Evolutionary conservation across 1,140 invertebrate species (phyloP).

Genomic region (Tribolium castaneum): DNA sequence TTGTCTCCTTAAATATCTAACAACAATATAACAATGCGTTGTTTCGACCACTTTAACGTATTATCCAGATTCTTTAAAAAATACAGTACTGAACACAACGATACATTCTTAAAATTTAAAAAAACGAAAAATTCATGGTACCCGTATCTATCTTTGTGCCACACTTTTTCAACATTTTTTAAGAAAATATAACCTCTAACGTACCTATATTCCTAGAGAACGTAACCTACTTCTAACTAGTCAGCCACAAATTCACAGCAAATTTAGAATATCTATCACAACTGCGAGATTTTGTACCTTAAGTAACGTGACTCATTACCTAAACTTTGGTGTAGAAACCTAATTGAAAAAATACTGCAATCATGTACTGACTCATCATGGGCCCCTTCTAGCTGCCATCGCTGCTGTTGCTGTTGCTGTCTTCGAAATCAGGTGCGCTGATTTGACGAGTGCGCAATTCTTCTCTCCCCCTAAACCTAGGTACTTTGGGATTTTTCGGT

Average conservation of each 20-base stretch:
- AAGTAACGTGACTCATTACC: too few relatives aligned
- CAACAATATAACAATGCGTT: conserved; percentile 25
- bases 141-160: conserved; percentile 25
- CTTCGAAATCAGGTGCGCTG: conserved; percentile 52
- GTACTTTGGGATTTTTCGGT: conserved; percentile 42
- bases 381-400: conserved; percentile 55
- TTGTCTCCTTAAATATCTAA: conserved; percentile 26
- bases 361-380: conserved; percentile 20
- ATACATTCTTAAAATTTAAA: neutral
- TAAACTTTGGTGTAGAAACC: conserved; percentile 1
- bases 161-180: conserved; percentile 19
- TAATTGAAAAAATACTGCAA: conserved; percentile 13
- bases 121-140: neutral
- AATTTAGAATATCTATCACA: conserved; percentile 33
- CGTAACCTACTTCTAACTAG: conserved; percentile 21
- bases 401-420: conserved; percentile 60
- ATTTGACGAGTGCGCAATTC: neutral
- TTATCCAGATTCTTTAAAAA: conserved; percentile 3
- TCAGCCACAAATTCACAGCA: conserved; percentile 28
- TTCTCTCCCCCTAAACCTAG: conserved; percentile 42
- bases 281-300: conserved; percentile 25
- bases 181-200: conserved; percentile 29
- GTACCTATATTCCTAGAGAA: neutral
- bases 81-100: conserved; percentile 26
- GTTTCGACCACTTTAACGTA: conserved; percentile 8